Conservation (phyloP, 1,140 invertebrate genomes). For the Ips typographus region DNA sequence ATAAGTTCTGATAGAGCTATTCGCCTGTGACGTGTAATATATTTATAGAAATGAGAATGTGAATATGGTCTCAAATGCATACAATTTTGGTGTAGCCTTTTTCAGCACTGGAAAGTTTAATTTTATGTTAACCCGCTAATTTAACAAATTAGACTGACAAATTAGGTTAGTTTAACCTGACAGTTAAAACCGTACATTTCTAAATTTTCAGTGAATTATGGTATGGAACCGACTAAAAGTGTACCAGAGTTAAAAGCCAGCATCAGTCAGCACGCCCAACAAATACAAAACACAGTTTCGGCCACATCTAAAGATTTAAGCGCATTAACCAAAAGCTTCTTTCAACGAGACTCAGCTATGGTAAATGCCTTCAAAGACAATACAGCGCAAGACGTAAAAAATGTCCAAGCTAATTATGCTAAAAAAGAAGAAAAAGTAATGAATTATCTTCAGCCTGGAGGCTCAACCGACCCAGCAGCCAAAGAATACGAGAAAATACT, state of each 20-base stretch:
- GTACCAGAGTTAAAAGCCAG: background rate
- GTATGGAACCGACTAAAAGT: slow-evolving; percentile 1
- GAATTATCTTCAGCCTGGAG: background rate
- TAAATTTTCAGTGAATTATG: background rate
- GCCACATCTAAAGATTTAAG: background rate
- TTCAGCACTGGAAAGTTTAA: background rate
- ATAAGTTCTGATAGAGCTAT: background rate
- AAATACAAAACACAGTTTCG: background rate
- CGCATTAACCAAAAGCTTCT: background rate
- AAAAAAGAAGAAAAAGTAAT: slow-evolving; percentile 8
- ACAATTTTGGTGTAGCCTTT: background rate
- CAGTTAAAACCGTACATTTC: background rate
- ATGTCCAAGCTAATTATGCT: background rate
- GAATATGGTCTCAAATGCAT: background rate
- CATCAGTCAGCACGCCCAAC: background rate
- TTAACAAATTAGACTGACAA: background rate
- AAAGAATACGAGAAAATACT: slow-evolving; percentile 13
- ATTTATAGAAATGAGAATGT: too few species aligned
- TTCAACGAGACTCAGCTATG: background rate
- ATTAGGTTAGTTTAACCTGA: background rate
- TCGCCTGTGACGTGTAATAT: too few species aligned
- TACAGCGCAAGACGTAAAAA: slow-evolving; percentile 1
- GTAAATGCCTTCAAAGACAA: background rate
- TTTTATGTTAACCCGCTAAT: background rate
- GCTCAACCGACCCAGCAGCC: background rate